Evolutionary conservation across 2,113 vertebrate genomes (phyloP).

Genomic region (Entelurus aequoreus): DNA sequence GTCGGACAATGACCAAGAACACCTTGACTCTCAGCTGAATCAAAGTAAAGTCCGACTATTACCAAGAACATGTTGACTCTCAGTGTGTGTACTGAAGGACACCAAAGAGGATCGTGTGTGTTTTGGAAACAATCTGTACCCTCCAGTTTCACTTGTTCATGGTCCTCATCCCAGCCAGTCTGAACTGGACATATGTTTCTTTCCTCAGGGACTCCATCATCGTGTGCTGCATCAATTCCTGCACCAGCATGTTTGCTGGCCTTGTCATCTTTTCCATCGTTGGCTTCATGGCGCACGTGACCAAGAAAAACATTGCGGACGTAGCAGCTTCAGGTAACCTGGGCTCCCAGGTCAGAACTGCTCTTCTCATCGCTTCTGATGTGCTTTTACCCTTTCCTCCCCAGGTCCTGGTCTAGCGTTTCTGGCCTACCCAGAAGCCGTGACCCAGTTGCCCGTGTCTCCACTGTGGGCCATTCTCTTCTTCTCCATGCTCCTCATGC

Average conservation of each 20-base stretch:
- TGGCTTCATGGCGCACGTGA: slow-evolving; percentile 97
- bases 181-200: neutral
- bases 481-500: slow-evolving; percentile 98
- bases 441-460: slow-evolving; percentile 92
- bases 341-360: slow-evolving; percentile 6
- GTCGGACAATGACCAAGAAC: too few species aligned
- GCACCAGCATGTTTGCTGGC: slow-evolving; percentile 98
- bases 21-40: too few species aligned
- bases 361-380: slow-evolving; percentile 7
- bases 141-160: neutral
- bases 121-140: slow-evolving; percentile 14
- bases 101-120: slow-evolving; percentile 19
- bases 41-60: too few species aligned
- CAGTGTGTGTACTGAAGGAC: slow-evolving; percentile 7
- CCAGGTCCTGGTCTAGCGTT: slow-evolving; percentile 94
- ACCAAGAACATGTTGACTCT: neutral
- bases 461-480: slow-evolving; percentile 96
- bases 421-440: slow-evolving; percentile 94
- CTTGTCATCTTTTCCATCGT: slow-evolving; percentile 99
- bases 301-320: slow-evolving; percentile 89
- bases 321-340: slow-evolving; percentile 92
- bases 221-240: slow-evolving; percentile 96
- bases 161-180: too few species aligned
- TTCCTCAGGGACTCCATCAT: slow-evolving; percentile 90
- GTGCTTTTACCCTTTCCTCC: slow-evolving; percentile 21